These are phyloP conservation scores for Antheraea assamensis DNA, from an alignment of 2,888 invertebrate species.

Conservation along the genomic window DNA sequence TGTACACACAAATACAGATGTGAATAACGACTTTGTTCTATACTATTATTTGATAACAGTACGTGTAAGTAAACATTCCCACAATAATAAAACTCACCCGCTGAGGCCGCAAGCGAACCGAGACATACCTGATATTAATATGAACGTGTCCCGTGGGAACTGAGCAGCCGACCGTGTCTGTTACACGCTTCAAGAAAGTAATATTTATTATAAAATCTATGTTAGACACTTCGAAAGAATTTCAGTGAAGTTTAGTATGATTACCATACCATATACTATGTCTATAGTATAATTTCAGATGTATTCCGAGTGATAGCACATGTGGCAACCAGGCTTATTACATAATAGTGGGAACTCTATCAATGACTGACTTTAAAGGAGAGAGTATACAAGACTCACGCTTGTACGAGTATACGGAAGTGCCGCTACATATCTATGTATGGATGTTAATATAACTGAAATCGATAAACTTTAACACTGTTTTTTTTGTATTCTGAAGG, in stretches of 20 bases:
- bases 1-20: no score
- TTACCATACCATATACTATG: no score
- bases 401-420: no score
- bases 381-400: no score
- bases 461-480: no score
- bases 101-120: conserved; percentile 6
- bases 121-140: conserved; percentile 5
- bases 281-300: no score
- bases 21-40: no score
- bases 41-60: neutral
- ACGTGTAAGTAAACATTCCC: neutral
- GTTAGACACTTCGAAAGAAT: neutral
- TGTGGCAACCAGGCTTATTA: neutral
- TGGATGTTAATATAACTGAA: no score
- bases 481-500: no score
- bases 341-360: neutral
- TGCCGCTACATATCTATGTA: no score
- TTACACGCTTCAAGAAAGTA: neutral
- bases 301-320: neutral
- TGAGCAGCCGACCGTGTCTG: neutral
- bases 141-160: conserved; percentile 13
- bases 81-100: neutral
- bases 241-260: neutral
- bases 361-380: neutral
- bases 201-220: neutral